Evolutionary conservation across 1,140 invertebrate species (phyloP).

Genomic region (Drosophila watanabei): DNA sequence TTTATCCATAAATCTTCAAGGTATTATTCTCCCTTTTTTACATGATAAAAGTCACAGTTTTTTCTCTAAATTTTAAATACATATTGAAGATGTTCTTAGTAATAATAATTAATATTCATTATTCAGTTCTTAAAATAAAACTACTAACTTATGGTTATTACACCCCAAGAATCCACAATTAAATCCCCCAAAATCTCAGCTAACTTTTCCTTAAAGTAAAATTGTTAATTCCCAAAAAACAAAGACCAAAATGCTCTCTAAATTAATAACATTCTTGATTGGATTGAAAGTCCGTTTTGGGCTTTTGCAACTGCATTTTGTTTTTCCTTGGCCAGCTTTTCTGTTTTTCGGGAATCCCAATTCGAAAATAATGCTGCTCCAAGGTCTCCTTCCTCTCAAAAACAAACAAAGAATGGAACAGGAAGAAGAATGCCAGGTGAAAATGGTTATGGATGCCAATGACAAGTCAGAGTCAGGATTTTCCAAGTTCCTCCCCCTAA

Average conservation of each 20-base stretch:
- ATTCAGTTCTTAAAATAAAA: neutral
- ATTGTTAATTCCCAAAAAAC: neutral
- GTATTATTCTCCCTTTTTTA: neutral
- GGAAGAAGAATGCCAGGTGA: constrained; percentile 17
- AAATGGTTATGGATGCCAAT: constrained; percentile 35
- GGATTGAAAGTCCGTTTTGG: neutral
- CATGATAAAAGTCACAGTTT: neutral
- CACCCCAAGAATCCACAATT: no score
- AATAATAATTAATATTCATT: neutral
- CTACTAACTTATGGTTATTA: no score
- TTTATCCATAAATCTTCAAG: no score
- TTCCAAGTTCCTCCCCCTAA: neutral
- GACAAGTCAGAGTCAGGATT: constrained; percentile 34
- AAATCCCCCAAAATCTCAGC: neutral
- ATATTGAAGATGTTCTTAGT: neutral
- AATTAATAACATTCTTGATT: constrained; percentile 1
- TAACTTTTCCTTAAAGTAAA: neutral
- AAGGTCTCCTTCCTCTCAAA: neutral
- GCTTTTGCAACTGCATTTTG: neutral
- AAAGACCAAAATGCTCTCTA: neutral
- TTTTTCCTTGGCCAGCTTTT: neutral
- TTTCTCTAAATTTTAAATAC: no score
- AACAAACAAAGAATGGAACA: neutral
- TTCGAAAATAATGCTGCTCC: constrained; percentile 12
- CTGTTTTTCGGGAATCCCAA: constrained; percentile 2